Conservation (phyloP, 2,113 vertebrate species). For the Hippolais icterina region DNA sequence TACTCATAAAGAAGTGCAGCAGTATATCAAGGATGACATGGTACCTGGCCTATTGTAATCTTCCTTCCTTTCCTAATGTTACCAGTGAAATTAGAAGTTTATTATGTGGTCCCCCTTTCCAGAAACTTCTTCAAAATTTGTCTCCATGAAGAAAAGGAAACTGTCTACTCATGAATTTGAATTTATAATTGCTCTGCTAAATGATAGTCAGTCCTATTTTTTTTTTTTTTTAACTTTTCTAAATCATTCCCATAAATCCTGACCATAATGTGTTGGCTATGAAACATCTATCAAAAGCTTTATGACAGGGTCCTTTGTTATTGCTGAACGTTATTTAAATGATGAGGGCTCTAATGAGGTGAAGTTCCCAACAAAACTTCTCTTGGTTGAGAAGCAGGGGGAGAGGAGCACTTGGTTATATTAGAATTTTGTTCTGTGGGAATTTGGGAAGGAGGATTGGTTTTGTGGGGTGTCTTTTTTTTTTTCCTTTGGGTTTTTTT, state of each 20-base stretch:
- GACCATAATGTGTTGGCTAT: constrained; percentile 31
- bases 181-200: constrained; percentile 67
- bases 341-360: not conserved
- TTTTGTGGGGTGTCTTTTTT: not conserved
- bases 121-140: constrained; percentile 69
- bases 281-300: constrained; percentile 52
- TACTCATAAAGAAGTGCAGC: constrained; percentile 78
- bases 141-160: constrained; percentile 58
- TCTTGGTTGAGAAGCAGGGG: not conserved
- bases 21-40: constrained; percentile 79
- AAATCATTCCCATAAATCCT: constrained; percentile 65
- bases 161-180: constrained; percentile 63
- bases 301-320: constrained; percentile 32
- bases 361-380: not conserved
- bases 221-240: not conserved
- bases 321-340: constrained; percentile 1
- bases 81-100: constrained; percentile 76
- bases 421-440: not conserved
- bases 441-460: not conserved
- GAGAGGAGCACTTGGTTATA: not conserved
- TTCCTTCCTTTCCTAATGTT: constrained; percentile 63
- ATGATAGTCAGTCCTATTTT: constrained; percentile 15
- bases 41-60: constrained; percentile 76
- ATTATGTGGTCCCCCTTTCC: constrained; percentile 60
- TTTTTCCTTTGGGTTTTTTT: not conserved